Percentiles rank a stretch among this genome's conserved stretches.
These are phyloP conservation scores for Yoshiicerus persimilis DNA, from an alignment of 1,140 invertebrate species.

Conservation along the genomic window DNA sequence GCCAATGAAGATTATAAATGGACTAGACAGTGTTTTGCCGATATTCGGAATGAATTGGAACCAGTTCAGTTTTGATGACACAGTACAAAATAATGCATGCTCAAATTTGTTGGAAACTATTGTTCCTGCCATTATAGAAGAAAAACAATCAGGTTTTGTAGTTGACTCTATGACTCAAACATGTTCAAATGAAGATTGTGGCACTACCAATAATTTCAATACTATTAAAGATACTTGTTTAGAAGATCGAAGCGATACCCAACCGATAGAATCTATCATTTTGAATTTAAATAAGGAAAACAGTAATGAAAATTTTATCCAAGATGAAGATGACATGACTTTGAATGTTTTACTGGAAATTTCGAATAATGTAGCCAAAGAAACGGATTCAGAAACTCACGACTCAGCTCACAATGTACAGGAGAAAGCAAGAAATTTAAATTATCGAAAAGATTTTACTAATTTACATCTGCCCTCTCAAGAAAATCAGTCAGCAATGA, in stretches of 20 bases:
- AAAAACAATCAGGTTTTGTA: no score
- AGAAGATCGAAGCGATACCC: background rate
- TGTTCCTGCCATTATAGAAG: no score
- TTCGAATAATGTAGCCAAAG: background rate
- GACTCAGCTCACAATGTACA: background rate
- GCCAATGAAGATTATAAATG: constrained; percentile 22
- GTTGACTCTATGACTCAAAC: background rate
- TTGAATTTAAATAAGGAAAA: background rate
- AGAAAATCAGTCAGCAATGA: no score
- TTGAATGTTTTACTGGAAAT: background rate
- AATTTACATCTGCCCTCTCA: no score
- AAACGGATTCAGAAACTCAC: background rate
- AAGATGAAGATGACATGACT: constrained; percentile 41
- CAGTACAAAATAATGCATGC: background rate
- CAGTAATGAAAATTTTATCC: constrained; percentile 29
- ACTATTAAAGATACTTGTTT: background rate
- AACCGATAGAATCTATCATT: background rate
- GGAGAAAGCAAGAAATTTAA: background rate
- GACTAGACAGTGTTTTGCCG: constrained; percentile 27
- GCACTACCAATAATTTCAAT: background rate
- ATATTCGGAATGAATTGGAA: constrained; percentile 37
- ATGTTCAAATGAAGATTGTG: background rate
- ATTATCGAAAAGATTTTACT: background rate
- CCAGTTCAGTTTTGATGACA: background rate
- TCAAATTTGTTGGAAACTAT: no score